Base-by-base conservation (phyloP, 2,113 vertebrate genomes). In the Callaeas wilsoni region DNA sequence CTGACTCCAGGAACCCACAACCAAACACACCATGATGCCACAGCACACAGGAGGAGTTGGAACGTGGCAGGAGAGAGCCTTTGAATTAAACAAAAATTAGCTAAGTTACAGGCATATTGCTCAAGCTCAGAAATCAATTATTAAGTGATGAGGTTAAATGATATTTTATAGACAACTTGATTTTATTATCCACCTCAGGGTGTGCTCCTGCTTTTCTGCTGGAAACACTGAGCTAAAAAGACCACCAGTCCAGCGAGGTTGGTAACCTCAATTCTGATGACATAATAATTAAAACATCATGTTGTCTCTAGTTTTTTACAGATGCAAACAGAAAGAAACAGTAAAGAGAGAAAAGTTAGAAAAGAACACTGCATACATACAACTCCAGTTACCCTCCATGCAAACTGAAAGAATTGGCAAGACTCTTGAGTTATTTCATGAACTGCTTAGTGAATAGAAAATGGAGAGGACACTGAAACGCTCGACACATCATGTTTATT, bases 1-100 rank as follows among this genome's bases (percentile, higher is more conserved):
- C 1, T 10, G 1, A 23, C 13, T 49, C 59, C 41, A 80, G 39
- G 39, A 73, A 21, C 21, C 29, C 56, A 42, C 7, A 64, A 9
- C 10, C 83, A 49, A 0, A 1, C 35, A 41, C 4, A 2, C 13
- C 3, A 1, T 0, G 0, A 53, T 1, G 2, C 44, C 41, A 56
- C 60, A 75, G 60, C 73, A 39, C 13, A 9, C 1, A 41, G 39
- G 25, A 49, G n/a, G 39, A 59, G 57, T 7, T 67, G 64, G 70
- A 85, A 76, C 29, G 6, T 0, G 20, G 71, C 75, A 49, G 64
- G 90, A 63, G 37, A 47, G 32, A 47, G 39, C 33, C 55, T 53
- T 30, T 0, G 1, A 50, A 70, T 30, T 2, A 89, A 84, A 88
- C 14, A 57, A 73, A 88, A 88, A 53, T 27, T 37, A 79, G 37